Base-by-base conservation (phyloP, 1,140 invertebrate genomes). In the Drosophila ercepeae region DNA sequence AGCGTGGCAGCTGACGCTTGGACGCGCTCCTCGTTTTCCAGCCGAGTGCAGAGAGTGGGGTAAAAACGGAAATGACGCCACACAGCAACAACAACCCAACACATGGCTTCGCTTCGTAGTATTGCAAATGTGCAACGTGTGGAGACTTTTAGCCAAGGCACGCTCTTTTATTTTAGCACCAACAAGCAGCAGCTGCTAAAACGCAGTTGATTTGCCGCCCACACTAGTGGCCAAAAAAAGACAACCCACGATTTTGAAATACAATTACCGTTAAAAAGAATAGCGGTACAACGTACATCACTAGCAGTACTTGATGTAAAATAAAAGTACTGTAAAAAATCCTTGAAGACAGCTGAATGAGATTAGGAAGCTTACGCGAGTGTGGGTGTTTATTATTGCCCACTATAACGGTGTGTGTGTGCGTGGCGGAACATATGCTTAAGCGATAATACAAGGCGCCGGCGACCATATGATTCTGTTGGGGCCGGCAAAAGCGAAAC, bases 41-140 rank as follows among this genome's bases (percentile, higher is more conserved):
- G 58, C 6, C 6, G 6, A 32, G 29, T n/a, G n/a, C n/a, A 32
- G 29, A 32, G 13, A 58, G 69, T 72, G 67, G 77, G 79, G 79
- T 74, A 76, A 83, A 84, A 83, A 78, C 79, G 79, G 79, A 84
- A 82, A 82, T 82, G 79, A 84, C 79, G 78, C 79, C 78, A 75
- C 78, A n/a, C n/a, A n/a, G n/a, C n/a, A n/a, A n/a, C n/a, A n/a
- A n/a, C n/a, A n/a, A n/a, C n/a, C n/a, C n/a, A n/a, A n/a, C n/a
- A 82, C 29, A 58, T 58, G 54, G 44, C 29, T 36, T n/a, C 9
- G 34, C 34, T 13, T 58, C n/a, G 53, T 69, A 23, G 67, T 51
- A 49, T 36, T 13, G 34, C 11, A 3, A 55, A 82, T 74, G 55
- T 82, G 78, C 61, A 81, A 75, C 76, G 67, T 78, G 72, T 75